Evolutionary conservation across 2,113 vertebrate species (phyloP).

Genomic region (Aptenodytes patagonicus): DNA sequence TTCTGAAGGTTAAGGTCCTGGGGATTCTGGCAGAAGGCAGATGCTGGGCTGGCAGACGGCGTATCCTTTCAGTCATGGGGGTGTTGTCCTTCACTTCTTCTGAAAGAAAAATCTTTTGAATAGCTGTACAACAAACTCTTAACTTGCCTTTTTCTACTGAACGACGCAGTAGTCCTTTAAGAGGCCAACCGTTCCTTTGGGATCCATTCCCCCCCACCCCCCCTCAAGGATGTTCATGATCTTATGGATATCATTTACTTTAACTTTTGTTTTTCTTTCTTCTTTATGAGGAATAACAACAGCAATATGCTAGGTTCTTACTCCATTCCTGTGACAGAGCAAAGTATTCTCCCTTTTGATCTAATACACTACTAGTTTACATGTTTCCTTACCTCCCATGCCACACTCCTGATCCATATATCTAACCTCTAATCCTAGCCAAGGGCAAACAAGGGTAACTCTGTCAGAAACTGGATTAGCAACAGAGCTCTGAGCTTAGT

Average conservation of each 20-base stretch:
- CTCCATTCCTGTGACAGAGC: background rate
- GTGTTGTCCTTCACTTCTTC: background rate
- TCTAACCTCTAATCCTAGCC: background rate
- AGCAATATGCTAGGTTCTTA: background rate
- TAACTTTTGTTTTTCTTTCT: background rate
- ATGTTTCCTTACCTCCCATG: background rate
- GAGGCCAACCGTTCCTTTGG: background rate
- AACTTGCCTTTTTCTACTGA: background rate
- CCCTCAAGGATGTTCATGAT: background rate
- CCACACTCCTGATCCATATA: background rate
- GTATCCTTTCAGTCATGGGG: background rate
- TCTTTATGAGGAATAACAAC: background rate
- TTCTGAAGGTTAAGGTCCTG: slow-evolving; percentile 23
- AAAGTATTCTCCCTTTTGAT: background rate
- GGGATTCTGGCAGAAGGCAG: slow-evolving; percentile 44
- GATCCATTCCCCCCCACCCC: background rate
- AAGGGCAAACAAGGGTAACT: background rate
- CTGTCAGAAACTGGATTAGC: background rate
- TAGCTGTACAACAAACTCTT: background rate
- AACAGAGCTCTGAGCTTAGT: background rate
- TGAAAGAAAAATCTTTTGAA: background rate
- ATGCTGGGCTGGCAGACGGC: background rate
- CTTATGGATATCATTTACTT: background rate
- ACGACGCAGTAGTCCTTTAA: background rate
- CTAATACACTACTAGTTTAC: background rate